Evolutionary conservation across 2,888 invertebrate species (phyloP).

Genomic region (Drosophila monieri): DNA sequence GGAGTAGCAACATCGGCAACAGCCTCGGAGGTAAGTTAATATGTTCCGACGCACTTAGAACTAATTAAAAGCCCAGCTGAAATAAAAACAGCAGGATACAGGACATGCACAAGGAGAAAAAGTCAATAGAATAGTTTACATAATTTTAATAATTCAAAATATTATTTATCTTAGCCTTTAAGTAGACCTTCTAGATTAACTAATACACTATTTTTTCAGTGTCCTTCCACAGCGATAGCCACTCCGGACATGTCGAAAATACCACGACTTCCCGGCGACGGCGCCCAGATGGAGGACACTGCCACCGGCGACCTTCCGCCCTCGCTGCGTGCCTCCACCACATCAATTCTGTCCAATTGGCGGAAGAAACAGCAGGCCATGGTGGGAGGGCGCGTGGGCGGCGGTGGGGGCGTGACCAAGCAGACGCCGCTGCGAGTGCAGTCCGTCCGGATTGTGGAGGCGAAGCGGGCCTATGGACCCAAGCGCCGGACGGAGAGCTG

Average conservation of each 20-base stretch:
- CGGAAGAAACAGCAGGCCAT: slow-evolving; percentile 72
- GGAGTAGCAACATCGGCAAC: slow-evolving; percentile 26
- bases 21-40: slow-evolving; percentile 74
- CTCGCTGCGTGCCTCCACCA: slow-evolving; percentile 66
- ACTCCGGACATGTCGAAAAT: slow-evolving; percentile 81
- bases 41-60: slow-evolving; percentile 61
- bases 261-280: slow-evolving; percentile 83
- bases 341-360: slow-evolving; percentile 70
- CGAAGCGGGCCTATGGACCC: slow-evolving; percentile 72
- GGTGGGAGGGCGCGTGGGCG: slow-evolving; percentile 24
- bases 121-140: neutral
- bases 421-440: slow-evolving; percentile 80
- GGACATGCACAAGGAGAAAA: neutral
- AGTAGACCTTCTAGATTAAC: neutral
- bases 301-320: slow-evolving; percentile 52
- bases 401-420: slow-evolving; percentile 43
- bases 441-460: slow-evolving; percentile 83
- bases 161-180: neutral
- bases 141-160: neutral
- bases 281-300: slow-evolving; percentile 79
- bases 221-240: slow-evolving; percentile 22
- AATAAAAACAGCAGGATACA: slow-evolving; percentile 66
- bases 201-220: neutral
- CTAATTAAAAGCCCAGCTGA: slow-evolving; percentile 67
- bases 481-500: slow-evolving; percentile 82